phyloP scores from a whole-genome alignment of 2,888 invertebrate genomes.

The Protodeltote pygarga region DNA sequence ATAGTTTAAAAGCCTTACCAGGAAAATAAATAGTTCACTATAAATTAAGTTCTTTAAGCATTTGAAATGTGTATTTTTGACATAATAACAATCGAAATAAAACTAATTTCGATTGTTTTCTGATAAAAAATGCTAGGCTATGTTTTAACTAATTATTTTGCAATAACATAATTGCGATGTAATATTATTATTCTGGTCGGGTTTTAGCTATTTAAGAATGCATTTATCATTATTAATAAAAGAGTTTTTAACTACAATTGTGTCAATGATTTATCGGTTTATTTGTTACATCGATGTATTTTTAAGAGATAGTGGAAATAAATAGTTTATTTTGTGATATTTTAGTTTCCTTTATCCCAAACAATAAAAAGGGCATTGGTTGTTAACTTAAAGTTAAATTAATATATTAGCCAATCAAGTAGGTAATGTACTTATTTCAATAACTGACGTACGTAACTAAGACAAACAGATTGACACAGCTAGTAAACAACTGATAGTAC shows the following conservation, averaged over 20 bases:
- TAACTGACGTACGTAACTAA: too few species aligned
- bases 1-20: slow-evolving; percentile 45
- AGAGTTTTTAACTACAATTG: slow-evolving; percentile 66
- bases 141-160: slow-evolving; percentile 18
- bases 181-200: slow-evolving; percentile 48
- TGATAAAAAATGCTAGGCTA: slow-evolving; percentile 8
- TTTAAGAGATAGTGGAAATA: slow-evolving; percentile 73
- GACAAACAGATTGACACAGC: too few species aligned
- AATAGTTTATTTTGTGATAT: slow-evolving; percentile 78
- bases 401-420: background rate
- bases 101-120: slow-evolving; percentile 5
- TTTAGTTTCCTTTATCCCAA: slow-evolving; percentile 44
- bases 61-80: slow-evolving; percentile 6
- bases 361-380: too few species aligned
- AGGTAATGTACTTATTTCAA: background rate
- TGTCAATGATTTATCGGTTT: slow-evolving; percentile 74
- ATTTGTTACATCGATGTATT: slow-evolving; percentile 82
- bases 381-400: too few species aligned
- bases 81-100: slow-evolving; percentile 7
- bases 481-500: too few species aligned
- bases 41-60: slow-evolving; percentile 1
- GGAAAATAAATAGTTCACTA: slow-evolving; percentile 27
- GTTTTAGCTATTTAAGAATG: slow-evolving; percentile 59
- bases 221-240: slow-evolving; percentile 75
- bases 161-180: slow-evolving; percentile 31